Percentiles rank a stretch among this genome's conserved stretches.
These are phyloP conservation scores for Listrodromus nycthemerus DNA, from an alignment of 2,888 invertebrate species.

Conservation along the genomic window DNA sequence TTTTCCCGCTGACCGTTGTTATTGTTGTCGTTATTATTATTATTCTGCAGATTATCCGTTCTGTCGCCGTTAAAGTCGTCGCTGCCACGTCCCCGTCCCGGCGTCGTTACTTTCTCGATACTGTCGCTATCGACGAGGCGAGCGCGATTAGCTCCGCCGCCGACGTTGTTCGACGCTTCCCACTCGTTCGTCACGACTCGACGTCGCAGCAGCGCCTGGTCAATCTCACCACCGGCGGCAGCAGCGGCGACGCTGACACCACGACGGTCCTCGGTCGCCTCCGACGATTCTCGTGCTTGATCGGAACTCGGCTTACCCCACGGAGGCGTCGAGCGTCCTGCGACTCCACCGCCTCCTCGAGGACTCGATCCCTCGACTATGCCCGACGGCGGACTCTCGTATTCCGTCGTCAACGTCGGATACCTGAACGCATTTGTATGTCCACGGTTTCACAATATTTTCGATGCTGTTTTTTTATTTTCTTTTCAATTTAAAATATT, in stretches of 20 bases:
- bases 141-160: constrained; percentile 8
- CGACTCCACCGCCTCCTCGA: constrained; percentile 17
- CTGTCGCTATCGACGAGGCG: constrained; percentile 29
- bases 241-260: not conserved
- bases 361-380: constrained; percentile 57
- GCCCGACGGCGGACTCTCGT: constrained; percentile 55
- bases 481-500: not conserved
- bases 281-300: constrained; percentile 27
- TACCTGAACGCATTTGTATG: constrained; percentile 62
- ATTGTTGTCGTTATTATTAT: not conserved
- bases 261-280: constrained; percentile 31
- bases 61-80: constrained; percentile 43
- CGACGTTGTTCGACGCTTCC: constrained; percentile 6
- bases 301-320: constrained; percentile 34
- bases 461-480: constrained; percentile 12
- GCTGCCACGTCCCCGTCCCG: constrained; percentile 44
- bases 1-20: constrained; percentile 6
- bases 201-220: constrained; percentile 30
- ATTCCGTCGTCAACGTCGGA: constrained; percentile 65
- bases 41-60: constrained; percentile 23
- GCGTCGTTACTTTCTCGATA: constrained; percentile 35
- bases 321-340: constrained; percentile 21
- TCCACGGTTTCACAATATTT: constrained; percentile 37
- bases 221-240: constrained; percentile 20
- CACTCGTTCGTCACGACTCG: constrained; percentile 32